These are phyloP conservation scores for Disparrhopalites patrizii DNA, from an alignment of 2,888 invertebrate genomes.

Conservation along the genomic window DNA sequence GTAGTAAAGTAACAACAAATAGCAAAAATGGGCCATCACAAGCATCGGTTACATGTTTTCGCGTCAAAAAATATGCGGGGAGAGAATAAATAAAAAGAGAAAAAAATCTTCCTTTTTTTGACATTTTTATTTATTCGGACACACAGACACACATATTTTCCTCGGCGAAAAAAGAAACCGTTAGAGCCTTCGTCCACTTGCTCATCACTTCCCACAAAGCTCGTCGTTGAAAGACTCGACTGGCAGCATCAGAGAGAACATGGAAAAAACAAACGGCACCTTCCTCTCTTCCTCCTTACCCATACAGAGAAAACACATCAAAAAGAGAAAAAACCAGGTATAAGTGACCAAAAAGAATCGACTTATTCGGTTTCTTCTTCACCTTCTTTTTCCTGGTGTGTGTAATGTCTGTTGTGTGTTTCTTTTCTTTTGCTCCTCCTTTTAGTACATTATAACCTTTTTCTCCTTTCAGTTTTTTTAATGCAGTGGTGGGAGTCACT, in stretches of 20 bases:
- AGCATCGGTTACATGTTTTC: slow-evolving; percentile 14
- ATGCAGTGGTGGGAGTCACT: slow-evolving; percentile 23
- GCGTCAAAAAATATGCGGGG: slow-evolving; percentile 5
- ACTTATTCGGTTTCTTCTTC: slow-evolving; percentile 9
- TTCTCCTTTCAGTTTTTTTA: no score
- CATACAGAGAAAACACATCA: no score
- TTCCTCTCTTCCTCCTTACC: slow-evolving; percentile 11
- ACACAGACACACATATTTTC: no score
- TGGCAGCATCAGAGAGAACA: slow-evolving; percentile 38
- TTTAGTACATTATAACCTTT: no score
- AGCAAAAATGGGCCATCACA: slow-evolving; percentile 32
- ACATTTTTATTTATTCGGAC: no score
- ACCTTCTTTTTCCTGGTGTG: background rate
- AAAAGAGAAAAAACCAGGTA: no score
- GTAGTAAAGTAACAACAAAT: slow-evolving; percentile 30
- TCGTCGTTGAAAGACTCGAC: slow-evolving; percentile 43
- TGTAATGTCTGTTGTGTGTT: no score
- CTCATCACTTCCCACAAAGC: slow-evolving; percentile 36
- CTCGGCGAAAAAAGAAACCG: slow-evolving; percentile 29
- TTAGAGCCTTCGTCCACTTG: slow-evolving; percentile 29
- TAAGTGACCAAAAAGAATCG: slow-evolving; percentile 12
- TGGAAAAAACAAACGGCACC: slow-evolving; percentile 27
- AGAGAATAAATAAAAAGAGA: background rate
- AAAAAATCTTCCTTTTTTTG: no score
- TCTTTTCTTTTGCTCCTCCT: no score